A percentile compares a stretch with the other conserved stretches of the same genome.
Conservation (phyloP, 2,113 vertebrate species). For the Cryptotis parvus region DNA sequence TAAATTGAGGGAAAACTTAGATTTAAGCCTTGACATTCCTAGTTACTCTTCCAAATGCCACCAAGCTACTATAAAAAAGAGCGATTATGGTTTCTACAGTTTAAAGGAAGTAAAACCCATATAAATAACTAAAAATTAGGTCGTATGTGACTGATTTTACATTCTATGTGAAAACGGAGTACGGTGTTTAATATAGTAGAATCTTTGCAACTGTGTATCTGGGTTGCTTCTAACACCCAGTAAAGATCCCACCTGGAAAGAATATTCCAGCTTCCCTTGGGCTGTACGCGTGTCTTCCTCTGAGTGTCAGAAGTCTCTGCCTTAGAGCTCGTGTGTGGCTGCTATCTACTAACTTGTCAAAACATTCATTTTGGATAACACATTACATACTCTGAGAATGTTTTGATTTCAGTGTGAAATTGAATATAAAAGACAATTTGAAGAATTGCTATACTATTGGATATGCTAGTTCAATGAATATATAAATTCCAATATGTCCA, state of each 20-base stretch:
- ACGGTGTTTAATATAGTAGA: constrained; percentile 42
- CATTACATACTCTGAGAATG: neutral
- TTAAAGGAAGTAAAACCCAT: constrained; percentile 64
- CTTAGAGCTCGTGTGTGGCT: constrained; percentile 25
- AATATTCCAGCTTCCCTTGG: neutral
- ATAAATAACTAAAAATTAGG: constrained; percentile 52
- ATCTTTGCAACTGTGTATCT: constrained; percentile 35
- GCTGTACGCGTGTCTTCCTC: neutral
- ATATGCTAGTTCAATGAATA: neutral
- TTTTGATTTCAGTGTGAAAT: constrained; percentile 61
- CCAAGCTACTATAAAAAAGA: constrained; percentile 41
- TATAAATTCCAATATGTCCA: neutral
- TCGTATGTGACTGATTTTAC: constrained; percentile 21
- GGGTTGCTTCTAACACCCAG: neutral
- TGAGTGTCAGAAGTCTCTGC: neutral
- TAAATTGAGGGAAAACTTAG: neutral
- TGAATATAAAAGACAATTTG: constrained; percentile 28
- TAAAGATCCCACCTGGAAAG: constrained; percentile 40
- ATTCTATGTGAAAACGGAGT: constrained; percentile 22
- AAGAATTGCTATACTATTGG: neutral
- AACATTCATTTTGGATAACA: constrained; percentile 1
- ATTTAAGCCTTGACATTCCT: neutral
- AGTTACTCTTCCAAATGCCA: constrained; percentile 51
- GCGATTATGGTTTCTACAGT: neutral
- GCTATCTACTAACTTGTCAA: neutral